Percentiles rank a stretch among this genome's conserved stretches.
Conservation (phyloP, 2,888 invertebrate genomes). For the Synanthedon tipuliformis region DNA sequence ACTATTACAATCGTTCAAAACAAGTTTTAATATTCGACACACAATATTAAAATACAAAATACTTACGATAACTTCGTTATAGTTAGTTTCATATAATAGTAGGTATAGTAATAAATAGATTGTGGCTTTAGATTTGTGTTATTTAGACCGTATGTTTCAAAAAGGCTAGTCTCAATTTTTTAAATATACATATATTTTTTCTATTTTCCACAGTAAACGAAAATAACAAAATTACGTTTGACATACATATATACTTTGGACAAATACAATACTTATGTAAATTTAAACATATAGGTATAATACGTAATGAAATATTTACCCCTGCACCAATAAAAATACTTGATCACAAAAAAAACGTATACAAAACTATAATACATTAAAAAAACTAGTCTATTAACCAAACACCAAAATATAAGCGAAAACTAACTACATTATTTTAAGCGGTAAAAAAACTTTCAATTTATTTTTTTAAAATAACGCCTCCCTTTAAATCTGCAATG, state of each 20-base stretch:
- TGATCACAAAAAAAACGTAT: not conserved
- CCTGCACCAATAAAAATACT: not conserved
- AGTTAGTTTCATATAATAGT: not conserved
- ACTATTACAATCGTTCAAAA: too few species aligned
- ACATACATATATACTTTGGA: not conserved
- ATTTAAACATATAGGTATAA: not conserved
- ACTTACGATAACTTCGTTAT: conserved; percentile 1
- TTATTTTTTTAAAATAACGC: not conserved
- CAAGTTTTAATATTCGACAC: too few species aligned
- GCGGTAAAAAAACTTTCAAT: not conserved
- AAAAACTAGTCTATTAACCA: conserved; percentile 21
- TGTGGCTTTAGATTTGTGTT: not conserved
- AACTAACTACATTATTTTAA: conserved; percentile 7
- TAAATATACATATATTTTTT: not conserved
- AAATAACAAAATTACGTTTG: not conserved
- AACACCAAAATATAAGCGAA: conserved; percentile 26
- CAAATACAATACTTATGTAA: not conserved
- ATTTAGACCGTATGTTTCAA: conserved; percentile 40
- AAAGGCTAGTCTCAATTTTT: conserved; percentile 59
- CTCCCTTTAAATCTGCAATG: not conserved
- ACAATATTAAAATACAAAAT: conserved; percentile 1
- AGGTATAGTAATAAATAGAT: not conserved
- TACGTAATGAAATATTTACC: not conserved
- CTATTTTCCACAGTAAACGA: not conserved
- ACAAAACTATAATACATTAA: not conserved